Evolutionary conservation across 2,888 invertebrate genomes (phyloP), one percentile per base, ranked within the genome.

Genomic region (Xiphydria camelus): DNA sequence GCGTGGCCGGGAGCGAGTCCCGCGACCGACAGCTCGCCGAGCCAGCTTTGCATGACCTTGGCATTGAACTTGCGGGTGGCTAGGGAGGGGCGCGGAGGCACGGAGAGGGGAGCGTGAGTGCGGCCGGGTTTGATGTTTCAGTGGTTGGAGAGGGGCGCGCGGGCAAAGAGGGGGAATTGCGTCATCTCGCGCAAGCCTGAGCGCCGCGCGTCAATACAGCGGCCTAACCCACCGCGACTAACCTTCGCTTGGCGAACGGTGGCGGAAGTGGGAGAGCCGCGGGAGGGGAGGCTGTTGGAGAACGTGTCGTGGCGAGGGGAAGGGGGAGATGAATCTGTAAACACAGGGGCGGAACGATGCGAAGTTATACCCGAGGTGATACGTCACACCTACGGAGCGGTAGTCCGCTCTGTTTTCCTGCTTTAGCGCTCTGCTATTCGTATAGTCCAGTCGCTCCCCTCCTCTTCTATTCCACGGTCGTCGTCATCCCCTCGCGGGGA

Each of bases 11-110:
- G 68, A 29, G 14, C 29, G 29, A 29, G 29, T 29, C 12, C 29
- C 29, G 29, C 29, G 29, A 29, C 6, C 29, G 29, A 59, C 55
- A 50, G 59, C 52, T 63, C 59, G 66, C 64, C 69, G 65, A 59
- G 63, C 60, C 65, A 62, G 63, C 66, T 67, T 60, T 74, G n/a
- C n/a, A n/a, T n/a, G 73, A 74, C 74, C 74, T 74, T 74, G 74
- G 72, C 74, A 74, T 74, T 74, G 74, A 74, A 74, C 74, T 74
- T 74, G 72, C 47, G 56, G 62, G 42, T 14, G 42, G 17, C 33
- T n/a, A n/a, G 33, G 18, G n/a, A 15, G 35, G 10, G 42, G 20
- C 6, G 50, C 47, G 49, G 53, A 51, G 52, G 57, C 21, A 39
- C 3, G 33, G 38, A 20, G 26, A 34, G 22, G 32, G 23, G 26